phyloP scores from a whole-genome alignment of 2,888 invertebrate genomes.

The Caenorhabditis imperialis region DNA sequence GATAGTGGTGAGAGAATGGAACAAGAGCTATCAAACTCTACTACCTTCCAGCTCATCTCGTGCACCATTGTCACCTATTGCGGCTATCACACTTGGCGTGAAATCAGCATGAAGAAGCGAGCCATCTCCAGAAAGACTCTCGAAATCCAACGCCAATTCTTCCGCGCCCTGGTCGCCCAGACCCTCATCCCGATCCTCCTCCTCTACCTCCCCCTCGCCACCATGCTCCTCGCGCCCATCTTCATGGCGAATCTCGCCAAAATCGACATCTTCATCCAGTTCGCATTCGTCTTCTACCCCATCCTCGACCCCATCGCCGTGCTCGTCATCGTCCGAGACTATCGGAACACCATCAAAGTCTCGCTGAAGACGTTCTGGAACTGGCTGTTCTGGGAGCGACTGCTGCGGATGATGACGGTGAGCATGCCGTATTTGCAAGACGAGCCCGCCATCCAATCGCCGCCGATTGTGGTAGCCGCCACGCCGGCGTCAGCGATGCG shows the following conservation, averaged over 20 bases:
- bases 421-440: no score
- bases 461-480: no score
- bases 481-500: no score
- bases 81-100: constrained; percentile 21
- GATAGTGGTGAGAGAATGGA: constrained; percentile 33
- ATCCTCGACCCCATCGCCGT: constrained; percentile 38
- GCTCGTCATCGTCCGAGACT: constrained; percentile 32
- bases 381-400: constrained; percentile 1
- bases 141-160: constrained; percentile 41
- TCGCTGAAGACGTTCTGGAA: neutral
- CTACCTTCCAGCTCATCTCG: constrained; percentile 23
- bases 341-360: constrained; percentile 18
- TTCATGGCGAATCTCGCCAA: constrained; percentile 10
- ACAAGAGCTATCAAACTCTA: neutral
- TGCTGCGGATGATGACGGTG: neutral
- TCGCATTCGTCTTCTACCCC: constrained; percentile 44
- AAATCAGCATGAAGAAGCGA: constrained; percentile 19
- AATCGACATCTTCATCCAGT: constrained; percentile 23
- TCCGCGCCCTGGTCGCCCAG: constrained; percentile 36
- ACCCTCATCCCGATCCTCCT: constrained; percentile 38
- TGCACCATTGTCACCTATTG: constrained; percentile 29
- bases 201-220: constrained; percentile 24
- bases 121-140: constrained; percentile 25
- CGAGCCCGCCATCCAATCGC: no score
- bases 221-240: constrained; percentile 38